Conservation (phyloP, 30 jellyfish, hydroid and myxozoan genomes). For the Phacellophora camtschatica region DNA sequence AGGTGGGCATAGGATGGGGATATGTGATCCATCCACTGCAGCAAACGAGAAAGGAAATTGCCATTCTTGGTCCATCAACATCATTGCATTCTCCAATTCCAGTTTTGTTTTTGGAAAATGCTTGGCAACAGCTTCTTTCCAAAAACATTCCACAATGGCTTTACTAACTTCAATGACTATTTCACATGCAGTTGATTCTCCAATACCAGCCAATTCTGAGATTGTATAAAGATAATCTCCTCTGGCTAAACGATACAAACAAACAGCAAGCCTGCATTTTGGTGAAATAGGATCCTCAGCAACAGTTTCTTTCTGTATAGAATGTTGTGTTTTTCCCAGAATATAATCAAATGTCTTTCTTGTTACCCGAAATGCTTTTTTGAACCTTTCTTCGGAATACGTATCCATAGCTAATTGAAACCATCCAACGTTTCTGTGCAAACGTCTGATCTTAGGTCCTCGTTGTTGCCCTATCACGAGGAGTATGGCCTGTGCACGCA, state of each 20-base stretch:
- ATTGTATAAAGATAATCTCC: conserved; percentile 33
- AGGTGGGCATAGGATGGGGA: too few relatives aligned
- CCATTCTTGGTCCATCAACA: conserved; percentile 7
- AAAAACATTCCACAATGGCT: conserved; percentile 11
- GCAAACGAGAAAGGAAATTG: neutral
- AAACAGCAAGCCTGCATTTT: conserved; percentile 60
- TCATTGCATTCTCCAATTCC: neutral
- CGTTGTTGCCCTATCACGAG: too few relatives aligned
- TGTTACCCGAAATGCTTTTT: conserved; percentile 26
- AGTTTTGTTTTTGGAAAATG: conserved; percentile 1
- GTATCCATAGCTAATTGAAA: conserved; percentile 30
- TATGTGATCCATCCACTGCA: too few relatives aligned
- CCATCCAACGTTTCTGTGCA: conserved; percentile 41
- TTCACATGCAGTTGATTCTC: conserved; percentile 18
- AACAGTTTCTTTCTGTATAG: neutral
- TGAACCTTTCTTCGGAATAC: conserved; percentile 39
- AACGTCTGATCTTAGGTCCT: too few relatives aligned
- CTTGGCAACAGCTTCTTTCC: conserved; percentile 1
- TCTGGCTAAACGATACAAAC: conserved; percentile 10
- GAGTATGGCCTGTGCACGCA: too few relatives aligned
- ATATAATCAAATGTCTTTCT: conserved; percentile 14
- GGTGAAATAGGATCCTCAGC: conserved; percentile 50
- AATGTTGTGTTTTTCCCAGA: conserved; percentile 13
- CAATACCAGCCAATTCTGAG: conserved; percentile 41
- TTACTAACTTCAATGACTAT: conserved; percentile 13